Percentiles rank a stretch among this genome's conserved stretches.
These are phyloP conservation scores for Capreolus pygargus DNA, from an alignment of 2,113 vertebrate species.

Conservation along the genomic window DNA sequence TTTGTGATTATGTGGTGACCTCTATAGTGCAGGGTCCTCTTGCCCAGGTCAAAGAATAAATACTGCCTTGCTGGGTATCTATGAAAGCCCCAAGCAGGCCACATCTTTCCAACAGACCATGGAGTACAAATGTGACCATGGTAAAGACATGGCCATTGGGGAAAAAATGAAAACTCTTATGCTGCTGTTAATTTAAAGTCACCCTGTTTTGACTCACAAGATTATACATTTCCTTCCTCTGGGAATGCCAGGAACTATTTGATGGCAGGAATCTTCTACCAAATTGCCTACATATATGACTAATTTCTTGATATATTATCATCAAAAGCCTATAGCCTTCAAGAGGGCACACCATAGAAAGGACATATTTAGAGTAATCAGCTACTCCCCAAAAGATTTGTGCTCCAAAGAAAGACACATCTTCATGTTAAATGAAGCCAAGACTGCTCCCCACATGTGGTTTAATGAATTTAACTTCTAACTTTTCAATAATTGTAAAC, in stretches of 20 bases:
- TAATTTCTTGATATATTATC: background rate
- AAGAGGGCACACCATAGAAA: background rate
- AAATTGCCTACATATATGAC: background rate
- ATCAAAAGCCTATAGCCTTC: background rate
- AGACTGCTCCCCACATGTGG: background rate
- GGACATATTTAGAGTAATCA: background rate
- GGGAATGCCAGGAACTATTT: background rate
- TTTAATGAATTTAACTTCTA: background rate
- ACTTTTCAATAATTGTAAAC: background rate
- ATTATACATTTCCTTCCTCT: background rate
- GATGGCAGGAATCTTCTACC: background rate
- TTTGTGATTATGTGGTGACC: background rate
- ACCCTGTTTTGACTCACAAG: background rate
- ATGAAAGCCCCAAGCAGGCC: background rate
- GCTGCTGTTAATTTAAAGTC: background rate
- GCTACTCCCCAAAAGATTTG: background rate
- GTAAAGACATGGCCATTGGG: background rate
- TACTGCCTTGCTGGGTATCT: background rate
- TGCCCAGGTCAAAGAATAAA: background rate
- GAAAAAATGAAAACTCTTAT: background rate
- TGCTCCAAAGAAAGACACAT: background rate
- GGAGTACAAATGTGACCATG: background rate
- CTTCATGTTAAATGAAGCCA: background rate
- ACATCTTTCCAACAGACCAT: background rate
- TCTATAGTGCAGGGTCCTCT: background rate